Base-by-base conservation (phyloP, 2,888 invertebrate species). In the Blera fallax region DNA sequence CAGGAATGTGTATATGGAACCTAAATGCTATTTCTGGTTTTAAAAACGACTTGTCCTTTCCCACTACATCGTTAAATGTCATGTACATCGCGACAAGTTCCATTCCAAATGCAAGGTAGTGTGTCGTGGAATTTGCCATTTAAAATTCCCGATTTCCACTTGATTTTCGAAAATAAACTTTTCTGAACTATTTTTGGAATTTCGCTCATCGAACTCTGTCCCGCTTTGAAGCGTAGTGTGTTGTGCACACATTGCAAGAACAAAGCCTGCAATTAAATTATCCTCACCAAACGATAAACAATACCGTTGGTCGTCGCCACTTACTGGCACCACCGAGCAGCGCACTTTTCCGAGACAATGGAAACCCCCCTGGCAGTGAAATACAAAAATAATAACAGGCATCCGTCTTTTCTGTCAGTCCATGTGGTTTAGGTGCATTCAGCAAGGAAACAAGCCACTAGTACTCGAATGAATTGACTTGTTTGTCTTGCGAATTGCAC, bases 111-210 rank as follows among this genome's bases (percentile, higher is more conserved):
- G n/a, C n/a, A n/a, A n/a, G n/a, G n/a, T n/a, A n/a, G n/a, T 24
- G n/a, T 29, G 52, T 43, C 21, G 27, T 45, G 54, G 24, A 58
- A 45, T 58, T 58, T 64, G 70, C 34, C 62, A 78, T 70, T 78
- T 69, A 69, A 69, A 69, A 48, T 48, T 62, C 60, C 52, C 52
- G 18, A n/a, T 52, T 27, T 62, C 54, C 27, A 32, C 37, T 62
- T n/a, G n/a, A n/a, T n/a, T n/a, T n/a, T 54, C 56, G n/a, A 74
- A 62, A 69, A 73, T 60, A 73, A 58, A 48, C 60, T 40, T 72
- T 58, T 6, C 1, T 14, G 54, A 72, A 72, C 64, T 81, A 81
- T 81, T 81, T 81, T 81, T 18, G 48, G 64, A 56, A 64, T 76
- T 50, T 32, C 48, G 18, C 60, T 54, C 74, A 67, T 74, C 34